Conservation (phyloP, 2,797 vertebrate genomes). For the Arvicola amphibius region DNA sequence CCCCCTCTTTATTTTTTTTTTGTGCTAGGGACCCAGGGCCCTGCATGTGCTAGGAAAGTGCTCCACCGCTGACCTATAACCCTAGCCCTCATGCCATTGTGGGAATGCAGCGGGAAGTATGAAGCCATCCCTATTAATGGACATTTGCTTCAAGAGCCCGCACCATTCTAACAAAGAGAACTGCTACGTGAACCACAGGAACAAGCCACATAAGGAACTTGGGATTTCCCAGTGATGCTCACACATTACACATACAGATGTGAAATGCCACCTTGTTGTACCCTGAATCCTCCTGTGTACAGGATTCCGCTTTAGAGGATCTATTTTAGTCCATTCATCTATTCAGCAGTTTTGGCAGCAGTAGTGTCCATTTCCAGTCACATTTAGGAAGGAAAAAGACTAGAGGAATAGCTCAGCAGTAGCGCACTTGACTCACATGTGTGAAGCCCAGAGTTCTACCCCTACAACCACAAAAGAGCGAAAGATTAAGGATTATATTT, state of each 20-base stretch:
- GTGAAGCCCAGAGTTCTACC: background rate
- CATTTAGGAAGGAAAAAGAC: background rate
- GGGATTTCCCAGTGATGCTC: slow-evolving; percentile 19
- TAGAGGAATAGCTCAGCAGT: background rate
- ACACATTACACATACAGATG: background rate
- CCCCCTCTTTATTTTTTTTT: background rate
- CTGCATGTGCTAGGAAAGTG: background rate
- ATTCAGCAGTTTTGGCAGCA: background rate
- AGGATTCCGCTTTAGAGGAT: background rate
- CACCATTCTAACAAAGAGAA: background rate
- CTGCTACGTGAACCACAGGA: background rate
- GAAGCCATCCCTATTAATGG: background rate
- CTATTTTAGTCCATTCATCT: slow-evolving; percentile 20
- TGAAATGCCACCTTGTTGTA: slow-evolving; percentile 30
- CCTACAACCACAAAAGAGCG: background rate
- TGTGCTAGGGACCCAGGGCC: background rate
- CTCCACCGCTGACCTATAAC: background rate
- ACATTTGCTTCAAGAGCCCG: slow-evolving; percentile 25
- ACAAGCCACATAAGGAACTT: background rate
- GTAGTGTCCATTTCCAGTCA: background rate
- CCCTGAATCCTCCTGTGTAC: background rate
- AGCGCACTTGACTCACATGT: background rate
- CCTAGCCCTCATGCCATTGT: background rate
- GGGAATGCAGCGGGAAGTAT: background rate
- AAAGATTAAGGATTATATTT: slow-evolving; percentile 32